A percentile compares a stretch with the other conserved stretches of the same genome.
phyloP scores from a whole-genome alignment of 2,797 vertebrate genomes.

The Molossus molossus region DNA sequence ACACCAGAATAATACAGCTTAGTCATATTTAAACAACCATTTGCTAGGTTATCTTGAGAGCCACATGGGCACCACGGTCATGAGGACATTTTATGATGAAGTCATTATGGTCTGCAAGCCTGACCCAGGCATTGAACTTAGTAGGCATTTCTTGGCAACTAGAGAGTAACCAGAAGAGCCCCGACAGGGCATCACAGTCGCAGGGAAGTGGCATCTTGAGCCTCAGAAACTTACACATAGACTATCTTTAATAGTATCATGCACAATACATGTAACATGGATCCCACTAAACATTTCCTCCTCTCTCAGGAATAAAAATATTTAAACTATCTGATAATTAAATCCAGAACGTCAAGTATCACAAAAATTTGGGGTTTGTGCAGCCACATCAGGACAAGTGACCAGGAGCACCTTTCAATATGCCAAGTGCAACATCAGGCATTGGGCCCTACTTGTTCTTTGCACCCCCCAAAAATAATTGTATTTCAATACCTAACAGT shows the following conservation, averaged over 20 bases:
- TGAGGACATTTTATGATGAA: not conserved
- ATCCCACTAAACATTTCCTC: conserved; percentile 14
- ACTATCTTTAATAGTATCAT: not conserved
- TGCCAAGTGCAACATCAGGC: not conserved
- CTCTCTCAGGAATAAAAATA: conserved; percentile 51
- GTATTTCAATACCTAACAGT: not conserved
- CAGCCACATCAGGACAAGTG: not conserved
- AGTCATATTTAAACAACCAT: not conserved
- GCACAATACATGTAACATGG: not conserved
- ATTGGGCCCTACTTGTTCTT: not conserved
- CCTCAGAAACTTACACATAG: not conserved
- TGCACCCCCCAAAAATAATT: not conserved
- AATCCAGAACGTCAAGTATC: conserved; percentile 9
- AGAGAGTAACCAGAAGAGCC: not conserved
- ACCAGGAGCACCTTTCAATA: not conserved
- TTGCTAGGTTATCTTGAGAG: not conserved
- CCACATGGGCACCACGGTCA: not conserved
- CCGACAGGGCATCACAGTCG: not conserved
- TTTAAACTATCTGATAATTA: not conserved
- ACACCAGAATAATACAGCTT: not conserved
- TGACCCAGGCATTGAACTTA: not conserved
- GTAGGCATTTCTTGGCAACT: not conserved
- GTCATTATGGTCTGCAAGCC: not conserved
- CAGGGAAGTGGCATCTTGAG: not conserved
- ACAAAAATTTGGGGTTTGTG: not conserved